Evolutionary conservation across 1,140 invertebrate species (phyloP), one percentile per base, ranked within the genome.

Genomic region (Oryctes rhinoceros): DNA sequence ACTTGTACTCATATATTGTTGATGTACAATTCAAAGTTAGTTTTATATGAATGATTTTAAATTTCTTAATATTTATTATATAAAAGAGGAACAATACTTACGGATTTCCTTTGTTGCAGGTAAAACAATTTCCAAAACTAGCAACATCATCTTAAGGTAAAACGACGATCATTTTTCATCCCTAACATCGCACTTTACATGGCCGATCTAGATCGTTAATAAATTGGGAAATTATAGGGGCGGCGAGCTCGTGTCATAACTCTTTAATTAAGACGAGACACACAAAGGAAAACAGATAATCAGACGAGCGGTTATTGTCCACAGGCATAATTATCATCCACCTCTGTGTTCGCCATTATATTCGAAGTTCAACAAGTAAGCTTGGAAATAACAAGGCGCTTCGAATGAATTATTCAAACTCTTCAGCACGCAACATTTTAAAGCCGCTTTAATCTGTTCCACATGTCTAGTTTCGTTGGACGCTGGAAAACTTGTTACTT

Each of bases 201-300:
- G 1, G 53, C 15, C 18, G 5, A 4, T 18, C 53, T 59, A 15
- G 15, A 15, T 59, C 53, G 53, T 18, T 59, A 59, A 59, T n/a
- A 59, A 59, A 59, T 59, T 59, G 53, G 18, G 53, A 59, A 18
- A 59, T 59, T 59, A 18, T 18, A 59, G 53, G 24, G 53, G 53
- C 53, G 53, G 53, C 53, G 53, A n/a, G 15, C 1, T 59, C 15
- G 53, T 59, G 53, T 59, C 53, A 59, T 59, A 59, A 59, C 53
- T 59, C 53, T 18, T 59, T 59, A 59, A 59, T 59, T 59, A 59
- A 59, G 53, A 59, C 15, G n/a, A 59, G 15, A n/a, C 18, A 59
- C 53, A 59, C 53, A 59, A 59, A 59, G 53, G 53, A 59, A 59
- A 59, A 59, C n/a, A 59, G 53, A 59, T 59, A 59, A 59, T 59